Evolutionary conservation across 2,888 invertebrate species (phyloP), one percentile per base, ranked within the genome.

Genomic region (Stegana nigrithorax): DNA sequence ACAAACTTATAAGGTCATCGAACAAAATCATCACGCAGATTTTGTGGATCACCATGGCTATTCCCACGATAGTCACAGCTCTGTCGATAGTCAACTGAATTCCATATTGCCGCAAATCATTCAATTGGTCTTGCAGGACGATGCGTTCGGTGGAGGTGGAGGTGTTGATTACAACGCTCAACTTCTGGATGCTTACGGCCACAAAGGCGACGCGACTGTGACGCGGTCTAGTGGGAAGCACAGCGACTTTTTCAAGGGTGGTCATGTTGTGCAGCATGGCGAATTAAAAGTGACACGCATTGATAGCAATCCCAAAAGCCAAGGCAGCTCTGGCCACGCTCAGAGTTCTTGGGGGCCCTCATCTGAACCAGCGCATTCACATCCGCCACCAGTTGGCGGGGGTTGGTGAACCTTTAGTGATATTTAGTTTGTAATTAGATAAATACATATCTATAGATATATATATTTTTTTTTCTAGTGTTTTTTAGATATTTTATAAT

Each of bases 101-200:
- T 64, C 67, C 29, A 73, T 83, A 21, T 63, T 82, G 63, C 82
- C 83, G 12, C 82, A 82, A 68, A 83, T 82, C 60, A 63, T 82
- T 2, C 78, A 81, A 66, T 26, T 82, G 26, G 75, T 82, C 32
- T 64, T 80, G 58, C 72, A 82, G 55, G 71, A 80, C 36, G 73
- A 78, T 65, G 60, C 67, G 1, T 42, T 63, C 14, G 64, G 64
- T 21, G 36, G 44, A 6, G 61, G 53, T n/a, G 60, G 66, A 0
- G 71, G 64, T 2, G 67, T 63, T 4, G 72, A 66, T 60, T 66
- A 74, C 62, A 77, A 77, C 59, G 64, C 67, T 2, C 82, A 80
- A 58, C 60, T 82, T 19, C 70, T 82, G 44, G 61, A 74, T 12
- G 59, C 76, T 5, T 83, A 62, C 56, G 82, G 82, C 0, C 65